Percentiles rank a stretch among this genome's conserved stretches.
Conservation (phyloP, 2,113 vertebrate species). For the Sander lucioperca region DNA sequence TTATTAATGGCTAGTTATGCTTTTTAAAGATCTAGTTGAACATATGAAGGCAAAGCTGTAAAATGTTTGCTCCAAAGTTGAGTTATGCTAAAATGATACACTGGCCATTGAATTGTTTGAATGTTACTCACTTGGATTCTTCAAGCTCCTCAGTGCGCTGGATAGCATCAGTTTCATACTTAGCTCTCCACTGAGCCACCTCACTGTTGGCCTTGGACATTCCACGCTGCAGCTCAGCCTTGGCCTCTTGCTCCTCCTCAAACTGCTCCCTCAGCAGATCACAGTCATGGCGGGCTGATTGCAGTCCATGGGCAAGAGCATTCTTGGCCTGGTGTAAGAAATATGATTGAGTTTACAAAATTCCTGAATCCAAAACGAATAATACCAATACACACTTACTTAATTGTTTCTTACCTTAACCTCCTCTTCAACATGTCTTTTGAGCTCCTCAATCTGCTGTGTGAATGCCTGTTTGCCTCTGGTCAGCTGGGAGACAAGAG, state of each 20-base stretch:
- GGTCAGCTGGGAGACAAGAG: slow-evolving; percentile 87
- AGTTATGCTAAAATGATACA: background rate
- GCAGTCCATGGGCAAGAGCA: slow-evolving; percentile 79
- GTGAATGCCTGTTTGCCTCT: slow-evolving; percentile 81
- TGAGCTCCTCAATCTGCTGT: slow-evolving; percentile 80
- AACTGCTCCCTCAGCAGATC: slow-evolving; percentile 84
- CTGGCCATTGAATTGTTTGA: background rate
- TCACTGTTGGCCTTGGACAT: slow-evolving; percentile 84
- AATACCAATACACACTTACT: background rate
- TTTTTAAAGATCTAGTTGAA: too few relatives aligned
- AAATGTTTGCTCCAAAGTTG: background rate
- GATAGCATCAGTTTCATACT: slow-evolving; percentile 89
- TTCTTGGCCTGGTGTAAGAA: slow-evolving; percentile 73
- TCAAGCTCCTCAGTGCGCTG: slow-evolving; percentile 90
- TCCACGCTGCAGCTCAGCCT: slow-evolving; percentile 79
- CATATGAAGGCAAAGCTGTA: background rate
- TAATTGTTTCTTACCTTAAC: slow-evolving; percentile 60
- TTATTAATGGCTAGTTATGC: too few relatives aligned
- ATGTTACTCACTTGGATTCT: slow-evolving; percentile 84
- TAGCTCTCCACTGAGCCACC: slow-evolving; percentile 88
- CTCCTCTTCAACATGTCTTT: slow-evolving; percentile 78
- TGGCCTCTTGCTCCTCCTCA: slow-evolving; percentile 83
- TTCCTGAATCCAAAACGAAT: background rate
- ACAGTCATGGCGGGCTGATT: slow-evolving; percentile 83
- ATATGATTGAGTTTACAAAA: slow-evolving; percentile 4